phyloP scores from a whole-genome alignment of 1,140 invertebrate genomes.

The Hypothenemus hampei region DNA sequence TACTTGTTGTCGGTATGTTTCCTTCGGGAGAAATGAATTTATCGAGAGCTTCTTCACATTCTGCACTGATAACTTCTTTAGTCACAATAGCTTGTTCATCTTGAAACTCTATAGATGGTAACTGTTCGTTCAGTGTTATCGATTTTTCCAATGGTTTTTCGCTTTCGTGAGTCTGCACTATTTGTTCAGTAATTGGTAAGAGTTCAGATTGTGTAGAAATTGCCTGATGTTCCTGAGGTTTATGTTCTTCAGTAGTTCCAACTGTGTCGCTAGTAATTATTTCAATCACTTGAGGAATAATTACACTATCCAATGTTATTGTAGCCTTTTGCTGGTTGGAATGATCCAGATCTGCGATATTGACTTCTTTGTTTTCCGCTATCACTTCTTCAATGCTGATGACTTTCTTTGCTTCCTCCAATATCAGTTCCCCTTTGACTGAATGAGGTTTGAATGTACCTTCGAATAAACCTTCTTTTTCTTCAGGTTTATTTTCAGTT shows the following conservation, averaged over 20 bases:
- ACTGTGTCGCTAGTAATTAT: slow-evolving; percentile 32
- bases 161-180: slow-evolving; percentile 41
- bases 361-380: slow-evolving; percentile 43
- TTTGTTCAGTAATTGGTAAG: slow-evolving; percentile 37
- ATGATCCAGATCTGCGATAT: slow-evolving; percentile 29
- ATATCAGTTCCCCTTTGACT: slow-evolving; percentile 43
- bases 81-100: slow-evolving; percentile 40
- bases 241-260: slow-evolving; percentile 30
- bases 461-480: slow-evolving; percentile 42
- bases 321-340: slow-evolving; percentile 36
- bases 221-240: slow-evolving; percentile 28
- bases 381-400: slow-evolving; percentile 41
- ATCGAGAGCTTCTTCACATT: slow-evolving; percentile 43
- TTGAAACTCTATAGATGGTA: slow-evolving; percentile 39
- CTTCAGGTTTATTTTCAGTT: slow-evolving; percentile 39
- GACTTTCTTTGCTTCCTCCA: slow-evolving; percentile 47
- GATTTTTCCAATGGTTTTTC: slow-evolving; percentile 36
- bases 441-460: slow-evolving; percentile 41
- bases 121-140: slow-evolving; percentile 28
- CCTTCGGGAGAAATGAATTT: slow-evolving; percentile 36
- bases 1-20: slow-evolving; percentile 35
- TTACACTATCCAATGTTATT: slow-evolving; percentile 35
- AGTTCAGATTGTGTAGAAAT: slow-evolving; percentile 33
- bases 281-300: slow-evolving; percentile 39
- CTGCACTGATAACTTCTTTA: slow-evolving; percentile 38